A percentile compares a stretch with the other conserved stretches of the same genome.
phyloP scores from a whole-genome alignment of 2,797 vertebrate species.

The Poeciliopsis presidionis region DNA sequence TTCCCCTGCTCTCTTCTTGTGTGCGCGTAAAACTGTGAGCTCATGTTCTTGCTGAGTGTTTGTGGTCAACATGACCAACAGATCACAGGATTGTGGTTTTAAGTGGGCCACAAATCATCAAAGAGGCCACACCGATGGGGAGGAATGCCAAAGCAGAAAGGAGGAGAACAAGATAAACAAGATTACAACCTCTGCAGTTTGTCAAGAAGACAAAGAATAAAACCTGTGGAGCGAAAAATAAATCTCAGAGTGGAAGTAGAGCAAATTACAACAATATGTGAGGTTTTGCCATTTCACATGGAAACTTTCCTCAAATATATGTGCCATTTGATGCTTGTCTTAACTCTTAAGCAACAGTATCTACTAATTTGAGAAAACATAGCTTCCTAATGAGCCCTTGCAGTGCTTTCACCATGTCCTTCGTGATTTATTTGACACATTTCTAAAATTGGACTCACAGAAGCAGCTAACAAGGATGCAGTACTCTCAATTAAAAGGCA shows the following conservation, averaged over 20 bases:
- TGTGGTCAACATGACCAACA: constrained; percentile 63
- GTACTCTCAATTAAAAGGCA: background rate
- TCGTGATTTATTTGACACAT: background rate
- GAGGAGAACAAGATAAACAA: constrained; percentile 57
- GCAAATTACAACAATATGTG: background rate
- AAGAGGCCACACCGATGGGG: constrained; percentile 58
- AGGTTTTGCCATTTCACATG: background rate
- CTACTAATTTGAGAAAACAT: background rate
- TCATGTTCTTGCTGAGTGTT: constrained; percentile 41
- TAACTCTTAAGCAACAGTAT: background rate
- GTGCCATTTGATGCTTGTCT: background rate
- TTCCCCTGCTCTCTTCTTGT: background rate
- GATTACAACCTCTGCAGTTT: constrained; percentile 52
- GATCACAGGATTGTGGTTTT: constrained; percentile 72
- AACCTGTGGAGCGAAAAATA: constrained; percentile 7
- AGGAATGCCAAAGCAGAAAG: constrained; percentile 56
- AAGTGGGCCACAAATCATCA: constrained; percentile 71
- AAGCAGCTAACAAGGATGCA: background rate
- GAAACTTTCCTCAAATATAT: background rate
- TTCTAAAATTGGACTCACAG: background rate
- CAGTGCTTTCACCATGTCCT: background rate
- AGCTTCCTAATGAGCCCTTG: background rate
- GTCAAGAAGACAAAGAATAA: constrained; percentile 38
- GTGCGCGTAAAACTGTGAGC: background rate
- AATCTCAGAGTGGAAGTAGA: constrained; percentile 3